Evolutionary conservation across 1,140 invertebrate species (phyloP).

Genomic region (Branchinecta lynchi): DNA sequence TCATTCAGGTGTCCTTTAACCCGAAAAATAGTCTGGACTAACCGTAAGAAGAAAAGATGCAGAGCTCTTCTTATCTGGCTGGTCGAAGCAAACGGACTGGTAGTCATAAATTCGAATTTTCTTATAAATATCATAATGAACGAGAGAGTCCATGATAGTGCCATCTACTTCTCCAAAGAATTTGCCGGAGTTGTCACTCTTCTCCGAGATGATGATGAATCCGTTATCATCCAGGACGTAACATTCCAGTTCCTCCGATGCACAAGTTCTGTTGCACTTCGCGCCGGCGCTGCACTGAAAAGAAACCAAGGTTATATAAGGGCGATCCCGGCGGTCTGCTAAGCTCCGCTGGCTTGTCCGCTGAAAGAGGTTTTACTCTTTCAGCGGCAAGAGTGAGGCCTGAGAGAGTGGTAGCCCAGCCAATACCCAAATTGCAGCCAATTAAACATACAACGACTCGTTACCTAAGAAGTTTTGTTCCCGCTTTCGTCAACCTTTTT

Average conservation of each 20-base stretch:
- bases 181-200: constrained; percentile 55
- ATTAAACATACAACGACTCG: no score
- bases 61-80: constrained; percentile 32
- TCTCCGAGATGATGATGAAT: constrained; percentile 79
- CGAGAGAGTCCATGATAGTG: constrained; percentile 83
- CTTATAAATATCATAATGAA: constrained; percentile 74
- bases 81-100: constrained; percentile 67
- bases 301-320: constrained; percentile 13
- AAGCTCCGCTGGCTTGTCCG: no score
- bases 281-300: constrained; percentile 51
- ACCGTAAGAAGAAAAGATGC: constrained; percentile 30
- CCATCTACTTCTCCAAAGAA: constrained; percentile 88
- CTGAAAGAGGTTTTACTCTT: no score
- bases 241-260: constrained; percentile 69
- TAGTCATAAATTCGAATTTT: constrained; percentile 71
- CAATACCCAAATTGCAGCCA: no score
- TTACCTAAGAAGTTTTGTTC: no score
- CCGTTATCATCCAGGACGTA: constrained; percentile 85
- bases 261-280: constrained; percentile 62
- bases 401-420: no score
- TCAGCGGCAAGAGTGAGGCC: no score
- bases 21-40: constrained; percentile 19
- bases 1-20: no score
- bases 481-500: no score
- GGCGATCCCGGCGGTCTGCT: no score